Conservation (phyloP, 2,888 invertebrate genomes). For the Chelonus formosanus region DNA sequence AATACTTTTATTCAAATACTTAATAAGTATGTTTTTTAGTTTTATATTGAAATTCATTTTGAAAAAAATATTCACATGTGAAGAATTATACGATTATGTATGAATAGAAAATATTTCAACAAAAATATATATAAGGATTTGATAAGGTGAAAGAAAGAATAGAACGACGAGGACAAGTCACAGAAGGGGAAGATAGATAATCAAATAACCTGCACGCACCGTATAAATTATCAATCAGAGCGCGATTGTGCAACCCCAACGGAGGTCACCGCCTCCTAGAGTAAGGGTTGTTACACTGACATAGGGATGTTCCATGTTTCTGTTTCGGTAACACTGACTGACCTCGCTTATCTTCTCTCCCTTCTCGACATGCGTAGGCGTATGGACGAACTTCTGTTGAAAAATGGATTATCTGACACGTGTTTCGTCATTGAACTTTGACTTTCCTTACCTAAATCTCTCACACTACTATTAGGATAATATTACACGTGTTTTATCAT, state of each 20-base stretch:
- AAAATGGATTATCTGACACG: conserved; percentile 24
- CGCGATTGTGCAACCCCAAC: conserved; percentile 62
- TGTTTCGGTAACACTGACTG: conserved; percentile 42
- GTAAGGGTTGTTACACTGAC: conserved; percentile 43
- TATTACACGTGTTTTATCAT: conserved; percentile 17
- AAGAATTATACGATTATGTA: neutral
- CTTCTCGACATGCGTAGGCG: conserved; percentile 45
- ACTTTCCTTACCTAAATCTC: neutral
- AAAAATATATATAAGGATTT: neutral
- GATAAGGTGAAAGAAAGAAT: neutral
- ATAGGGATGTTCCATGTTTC: conserved; percentile 18
- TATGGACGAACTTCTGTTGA: conserved; percentile 30
- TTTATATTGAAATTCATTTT: neutral
- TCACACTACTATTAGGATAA: neutral
- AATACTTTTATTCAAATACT: too few species aligned
- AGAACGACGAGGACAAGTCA: conserved; percentile 16
- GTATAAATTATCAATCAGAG: conserved; percentile 65
- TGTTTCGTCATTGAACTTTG: conserved; percentile 22
- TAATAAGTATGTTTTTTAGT: too few species aligned
- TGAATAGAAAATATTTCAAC: neutral
- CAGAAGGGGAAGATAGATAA: conserved; percentile 53
- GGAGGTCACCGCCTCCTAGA: conserved; percentile 43
- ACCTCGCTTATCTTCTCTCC: conserved; percentile 52
- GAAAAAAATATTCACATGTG: neutral
- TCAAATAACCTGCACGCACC: conserved; percentile 64